These are phyloP conservation scores for Addax nasomaculatus DNA, from an alignment of 2,113 vertebrate genomes.

Conservation along the genomic window DNA sequence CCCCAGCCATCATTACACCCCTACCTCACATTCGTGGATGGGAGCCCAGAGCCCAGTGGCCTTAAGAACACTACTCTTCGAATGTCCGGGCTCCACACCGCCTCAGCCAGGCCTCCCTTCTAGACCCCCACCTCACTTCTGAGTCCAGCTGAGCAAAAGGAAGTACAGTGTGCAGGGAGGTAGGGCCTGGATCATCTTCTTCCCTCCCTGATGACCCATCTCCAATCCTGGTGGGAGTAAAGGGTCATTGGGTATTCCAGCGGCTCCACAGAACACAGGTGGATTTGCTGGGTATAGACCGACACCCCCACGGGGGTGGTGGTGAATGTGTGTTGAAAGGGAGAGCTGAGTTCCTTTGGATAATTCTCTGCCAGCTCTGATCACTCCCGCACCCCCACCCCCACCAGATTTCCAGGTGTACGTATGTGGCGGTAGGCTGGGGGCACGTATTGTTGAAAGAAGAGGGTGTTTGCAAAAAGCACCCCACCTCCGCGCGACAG, in stretches of 20 bases:
- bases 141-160: background rate
- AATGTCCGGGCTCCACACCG: background rate
- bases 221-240: background rate
- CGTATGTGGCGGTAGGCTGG: background rate
- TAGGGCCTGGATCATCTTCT: background rate
- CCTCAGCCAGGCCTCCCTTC: background rate
- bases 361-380: background rate
- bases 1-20: background rate
- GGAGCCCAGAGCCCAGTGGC: background rate
- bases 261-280: background rate
- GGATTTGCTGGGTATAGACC: background rate
- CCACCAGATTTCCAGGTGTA: background rate
- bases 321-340: background rate
- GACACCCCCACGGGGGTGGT: fast-evolving
- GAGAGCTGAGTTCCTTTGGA: background rate
- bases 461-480: background rate
- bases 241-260: background rate
- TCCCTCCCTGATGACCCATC: background rate
- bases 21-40: background rate
- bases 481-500: background rate
- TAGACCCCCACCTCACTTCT: background rate
- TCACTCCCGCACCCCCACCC: background rate
- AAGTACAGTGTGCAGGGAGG: background rate
- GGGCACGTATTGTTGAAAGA: background rate
- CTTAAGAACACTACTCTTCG: background rate